Percentiles rank a stretch among this genome's conserved stretches.
Evolutionary conservation across 2,113 vertebrate species (phyloP).

Genomic region (Sinocyclocheilus anshuiensis): DNA sequence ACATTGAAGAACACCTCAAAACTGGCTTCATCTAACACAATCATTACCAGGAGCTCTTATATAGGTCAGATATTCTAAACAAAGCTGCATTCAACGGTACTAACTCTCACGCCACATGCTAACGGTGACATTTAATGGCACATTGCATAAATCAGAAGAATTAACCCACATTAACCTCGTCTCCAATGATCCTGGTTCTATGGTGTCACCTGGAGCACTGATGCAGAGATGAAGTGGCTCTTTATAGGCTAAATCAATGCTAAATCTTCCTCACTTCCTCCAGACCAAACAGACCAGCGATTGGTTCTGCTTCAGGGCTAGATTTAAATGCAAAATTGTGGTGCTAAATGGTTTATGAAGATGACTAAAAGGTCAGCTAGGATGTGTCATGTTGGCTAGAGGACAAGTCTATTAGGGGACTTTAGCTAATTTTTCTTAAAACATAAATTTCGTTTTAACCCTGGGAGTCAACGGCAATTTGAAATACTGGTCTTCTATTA

Average conservation of each 20-base stretch:
- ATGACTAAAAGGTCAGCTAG: constrained; percentile 75
- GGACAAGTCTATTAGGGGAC: constrained; percentile 71
- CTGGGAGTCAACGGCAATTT: constrained; percentile 62
- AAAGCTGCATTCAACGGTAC: not conserved
- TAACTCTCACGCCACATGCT: not conserved
- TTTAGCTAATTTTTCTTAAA: constrained; percentile 71
- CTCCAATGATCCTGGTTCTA: constrained; percentile 56
- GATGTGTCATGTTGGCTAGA: constrained; percentile 71
- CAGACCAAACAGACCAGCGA: constrained; percentile 67
- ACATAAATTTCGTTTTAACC: constrained; percentile 72
- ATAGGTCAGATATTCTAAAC: not conserved
- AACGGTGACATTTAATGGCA: constrained; percentile 52
- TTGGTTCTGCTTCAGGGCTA: constrained; percentile 70
- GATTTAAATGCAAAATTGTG: constrained; percentile 73
- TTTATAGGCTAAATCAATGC: constrained; percentile 52
- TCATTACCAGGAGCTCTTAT: constrained; percentile 11
- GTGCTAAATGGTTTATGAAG: constrained; percentile 76
- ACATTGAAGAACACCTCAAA: not conserved
- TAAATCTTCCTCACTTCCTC: constrained; percentile 50
- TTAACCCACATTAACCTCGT: constrained; percentile 73
- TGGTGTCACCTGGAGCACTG: constrained; percentile 54
- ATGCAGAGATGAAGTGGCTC: constrained; percentile 49
- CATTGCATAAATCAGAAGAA: constrained; percentile 60
- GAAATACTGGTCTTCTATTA: constrained; percentile 66
- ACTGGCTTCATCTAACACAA: constrained; percentile 32